These are phyloP conservation scores for Drosophila nr. perissopoda DNA, from an alignment of 2,888 invertebrate species.

Conservation along the genomic window DNA sequence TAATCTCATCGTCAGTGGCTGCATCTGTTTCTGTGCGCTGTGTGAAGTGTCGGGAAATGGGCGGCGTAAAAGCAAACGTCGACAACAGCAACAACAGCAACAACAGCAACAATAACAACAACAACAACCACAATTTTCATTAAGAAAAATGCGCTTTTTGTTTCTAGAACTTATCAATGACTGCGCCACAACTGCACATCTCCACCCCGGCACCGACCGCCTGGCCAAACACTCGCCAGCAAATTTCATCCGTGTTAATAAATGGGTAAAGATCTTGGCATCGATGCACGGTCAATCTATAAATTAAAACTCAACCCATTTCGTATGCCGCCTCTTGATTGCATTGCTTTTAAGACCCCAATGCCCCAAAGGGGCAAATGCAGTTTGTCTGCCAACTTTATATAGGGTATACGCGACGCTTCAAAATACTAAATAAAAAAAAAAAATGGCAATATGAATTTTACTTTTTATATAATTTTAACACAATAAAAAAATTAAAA, in stretches of 20 bases:
- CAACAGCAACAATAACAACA: constrained; percentile 1
- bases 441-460: too few relatives aligned
- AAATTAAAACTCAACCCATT: constrained; percentile 23
- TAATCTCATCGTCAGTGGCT: constrained; percentile 12
- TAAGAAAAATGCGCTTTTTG: constrained; percentile 47
- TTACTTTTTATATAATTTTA: too few relatives aligned
- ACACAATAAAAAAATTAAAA: too few relatives aligned
- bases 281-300: constrained; percentile 23
- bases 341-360: constrained; percentile 47
- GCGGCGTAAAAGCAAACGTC: background rate
- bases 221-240: constrained; percentile 16
- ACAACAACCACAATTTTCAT: constrained; percentile 52
- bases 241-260: constrained; percentile 40
- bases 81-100: constrained; percentile 7
- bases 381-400: background rate
- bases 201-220: background rate
- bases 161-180: constrained; percentile 55
- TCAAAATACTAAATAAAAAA: background rate
- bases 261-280: constrained; percentile 38
- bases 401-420: background rate
- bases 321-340: constrained; percentile 22
- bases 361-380: constrained; percentile 9
- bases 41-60: background rate
- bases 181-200: constrained; percentile 4
- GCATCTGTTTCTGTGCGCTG: constrained; percentile 20